Percentiles rank a stretch among this genome's conserved stretches.
Evolutionary conservation across 2,888 invertebrate genomes (phyloP).

Genomic region (Orchesella flavescens): DNA sequence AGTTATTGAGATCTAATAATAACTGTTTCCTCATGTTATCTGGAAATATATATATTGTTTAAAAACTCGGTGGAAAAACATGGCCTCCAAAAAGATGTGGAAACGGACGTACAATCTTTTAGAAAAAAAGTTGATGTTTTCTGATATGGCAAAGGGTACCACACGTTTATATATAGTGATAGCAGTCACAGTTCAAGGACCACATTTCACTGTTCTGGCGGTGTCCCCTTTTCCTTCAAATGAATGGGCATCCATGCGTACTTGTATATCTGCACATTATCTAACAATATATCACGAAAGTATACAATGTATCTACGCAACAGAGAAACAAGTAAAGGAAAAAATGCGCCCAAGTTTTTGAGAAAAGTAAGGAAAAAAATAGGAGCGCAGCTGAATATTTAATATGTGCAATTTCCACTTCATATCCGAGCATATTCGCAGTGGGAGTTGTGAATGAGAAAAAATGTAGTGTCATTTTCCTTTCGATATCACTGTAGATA

Average conservation of each 20-base stretch:
- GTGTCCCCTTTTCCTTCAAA: too few relatives aligned
- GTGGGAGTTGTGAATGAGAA: slow-evolving; percentile 71
- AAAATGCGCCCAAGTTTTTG: not conserved
- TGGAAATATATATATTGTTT: too few relatives aligned
- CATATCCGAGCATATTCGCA: slow-evolving; percentile 69
- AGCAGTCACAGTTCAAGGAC: slow-evolving; percentile 4
- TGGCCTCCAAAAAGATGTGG: too few relatives aligned
- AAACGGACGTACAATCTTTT: too few relatives aligned
- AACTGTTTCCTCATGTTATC: too few relatives aligned
- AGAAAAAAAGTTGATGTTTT: too few relatives aligned
- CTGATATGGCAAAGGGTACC: too few relatives aligned
- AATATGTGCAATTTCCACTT: slow-evolving; percentile 72
- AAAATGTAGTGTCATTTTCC: slow-evolving; percentile 72
- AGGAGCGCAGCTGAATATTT: slow-evolving; percentile 71
- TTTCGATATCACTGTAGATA: slow-evolving; percentile 72
- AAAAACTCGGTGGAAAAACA: too few relatives aligned
- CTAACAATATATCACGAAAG: not conserved
- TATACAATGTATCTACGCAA: not conserved
- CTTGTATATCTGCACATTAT: not conserved
- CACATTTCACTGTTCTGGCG: not conserved
- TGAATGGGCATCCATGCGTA: not conserved
- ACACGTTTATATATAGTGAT: not conserved
- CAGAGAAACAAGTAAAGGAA: not conserved
- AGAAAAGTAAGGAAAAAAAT: slow-evolving; percentile 11
- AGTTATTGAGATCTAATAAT: too few relatives aligned